phyloP scores from a whole-genome alignment of 2,797 vertebrate genomes.

The Parambassis ranga region DNA sequence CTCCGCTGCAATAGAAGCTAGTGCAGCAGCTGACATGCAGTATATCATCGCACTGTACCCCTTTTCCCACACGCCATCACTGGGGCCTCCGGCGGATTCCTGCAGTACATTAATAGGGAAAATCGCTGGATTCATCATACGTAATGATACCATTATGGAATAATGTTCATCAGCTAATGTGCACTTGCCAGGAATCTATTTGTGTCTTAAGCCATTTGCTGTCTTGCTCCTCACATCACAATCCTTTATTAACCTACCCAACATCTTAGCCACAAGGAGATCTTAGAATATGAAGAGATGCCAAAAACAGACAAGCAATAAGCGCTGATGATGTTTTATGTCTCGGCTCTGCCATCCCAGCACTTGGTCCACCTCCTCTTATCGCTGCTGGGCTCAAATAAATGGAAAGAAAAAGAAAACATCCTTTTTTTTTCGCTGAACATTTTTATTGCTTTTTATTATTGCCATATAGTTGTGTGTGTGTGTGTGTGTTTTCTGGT shows the following conservation, averaged over 20 bases:
- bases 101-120: constrained; percentile 63
- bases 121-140: constrained; percentile 68
- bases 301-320: constrained; percentile 69
- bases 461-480: constrained; percentile 49
- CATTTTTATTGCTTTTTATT: constrained; percentile 74
- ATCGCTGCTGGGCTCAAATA: constrained; percentile 70
- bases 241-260: constrained; percentile 57
- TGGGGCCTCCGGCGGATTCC: constrained; percentile 37
- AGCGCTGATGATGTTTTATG: constrained; percentile 72
- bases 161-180: constrained; percentile 73
- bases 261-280: constrained; percentile 52
- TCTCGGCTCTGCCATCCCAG: constrained; percentile 36
- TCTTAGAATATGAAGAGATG: constrained; percentile 60
- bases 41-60: constrained; percentile 29
- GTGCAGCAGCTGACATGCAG: not conserved
- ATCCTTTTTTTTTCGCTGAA: constrained; percentile 23
- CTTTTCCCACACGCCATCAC: constrained; percentile 15
- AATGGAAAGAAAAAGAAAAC: constrained; percentile 65
- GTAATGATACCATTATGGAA: constrained; percentile 72
- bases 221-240: constrained; percentile 46
- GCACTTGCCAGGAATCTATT: constrained; percentile 63
- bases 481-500: constrained; percentile 34
- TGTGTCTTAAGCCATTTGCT: constrained; percentile 57
- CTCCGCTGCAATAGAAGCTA: not conserved
- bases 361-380: constrained; percentile 40